These are phyloP conservation scores for Epistrophe eligans DNA, from an alignment of 2,888 invertebrate species.

Conservation along the genomic window DNA sequence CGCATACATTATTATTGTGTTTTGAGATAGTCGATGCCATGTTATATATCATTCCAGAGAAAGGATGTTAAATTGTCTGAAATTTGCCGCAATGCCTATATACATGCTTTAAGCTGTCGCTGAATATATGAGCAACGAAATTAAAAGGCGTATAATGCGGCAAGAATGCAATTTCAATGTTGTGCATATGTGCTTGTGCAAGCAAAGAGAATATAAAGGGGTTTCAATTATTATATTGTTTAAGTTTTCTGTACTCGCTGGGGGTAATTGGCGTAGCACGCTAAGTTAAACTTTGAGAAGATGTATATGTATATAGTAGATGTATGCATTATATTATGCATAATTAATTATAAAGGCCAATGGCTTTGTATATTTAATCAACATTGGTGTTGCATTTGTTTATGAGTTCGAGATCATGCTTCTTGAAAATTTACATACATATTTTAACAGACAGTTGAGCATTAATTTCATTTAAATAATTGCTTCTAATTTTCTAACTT, in stretches of 20 bases:
- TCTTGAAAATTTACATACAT: neutral
- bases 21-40: slow-evolving; percentile 15
- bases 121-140: slow-evolving; percentile 17
- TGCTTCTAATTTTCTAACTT: no score
- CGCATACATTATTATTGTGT: slow-evolving; percentile 12
- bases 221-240: slow-evolving; percentile 11
- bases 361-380: slow-evolving; percentile 13
- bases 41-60: slow-evolving; percentile 36
- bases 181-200: neutral
- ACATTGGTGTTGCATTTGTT: neutral
- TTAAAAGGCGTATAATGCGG: slow-evolving; percentile 28
- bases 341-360: slow-evolving; percentile 27
- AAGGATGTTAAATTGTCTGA: slow-evolving; percentile 55
- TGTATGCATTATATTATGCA: neutral
- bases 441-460: no score
- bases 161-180: slow-evolving; percentile 23
- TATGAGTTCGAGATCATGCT: neutral
- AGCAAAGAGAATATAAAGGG: neutral
- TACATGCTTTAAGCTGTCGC: slow-evolving; percentile 18
- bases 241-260: slow-evolving; percentile 25
- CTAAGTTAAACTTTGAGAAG: slow-evolving; percentile 15
- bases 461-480: no score
- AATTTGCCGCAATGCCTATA: slow-evolving; percentile 19
- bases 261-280: slow-evolving; percentile 10
- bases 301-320: neutral